Evolutionary conservation across 1,140 invertebrate genomes (phyloP).

Genomic region (Nomia melanderi): DNA sequence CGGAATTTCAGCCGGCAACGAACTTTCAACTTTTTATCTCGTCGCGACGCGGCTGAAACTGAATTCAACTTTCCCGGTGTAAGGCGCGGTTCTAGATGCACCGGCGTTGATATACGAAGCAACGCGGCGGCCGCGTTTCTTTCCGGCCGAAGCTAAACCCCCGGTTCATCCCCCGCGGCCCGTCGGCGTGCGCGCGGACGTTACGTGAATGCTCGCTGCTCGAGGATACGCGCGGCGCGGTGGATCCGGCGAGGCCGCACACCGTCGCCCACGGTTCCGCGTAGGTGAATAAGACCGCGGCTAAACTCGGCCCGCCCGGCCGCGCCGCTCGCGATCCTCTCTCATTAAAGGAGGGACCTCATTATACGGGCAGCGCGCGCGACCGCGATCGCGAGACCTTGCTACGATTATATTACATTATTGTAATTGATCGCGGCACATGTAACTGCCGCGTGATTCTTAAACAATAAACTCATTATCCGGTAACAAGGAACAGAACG

Average conservation of each 20-base stretch:
- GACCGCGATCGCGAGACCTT: constrained; percentile 58
- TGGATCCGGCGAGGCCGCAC: not conserved
- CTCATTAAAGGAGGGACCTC: constrained; percentile 72
- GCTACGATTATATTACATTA: constrained; percentile 77
- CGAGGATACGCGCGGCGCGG: not conserved
- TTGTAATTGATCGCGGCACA: constrained; percentile 76
- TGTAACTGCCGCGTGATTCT: constrained; percentile 71
- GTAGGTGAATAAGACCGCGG: constrained; percentile 24
- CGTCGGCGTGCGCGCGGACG: constrained; percentile 9
- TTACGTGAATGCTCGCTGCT: constrained; percentile 33
- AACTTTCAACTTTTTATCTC: constrained; percentile 48
- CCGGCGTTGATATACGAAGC: constrained; percentile 38
- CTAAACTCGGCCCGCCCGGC: constrained; percentile 21
- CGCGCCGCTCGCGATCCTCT: constrained; percentile 68
- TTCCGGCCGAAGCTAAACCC: not conserved
- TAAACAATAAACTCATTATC: constrained; percentile 78
- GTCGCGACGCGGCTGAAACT: constrained; percentile 39
- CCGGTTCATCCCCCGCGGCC: too few species aligned
- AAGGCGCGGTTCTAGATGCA: not conserved
- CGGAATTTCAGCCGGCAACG: constrained; percentile 31
- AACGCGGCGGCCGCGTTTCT: constrained; percentile 8
- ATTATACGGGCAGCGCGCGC: constrained; percentile 61
- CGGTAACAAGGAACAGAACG: constrained; percentile 58
- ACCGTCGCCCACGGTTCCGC: not conserved
- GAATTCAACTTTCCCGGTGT: constrained; percentile 40